phyloP scores from a whole-genome alignment of 2,888 invertebrate genomes.

The Amphipyra berbera region DNA sequence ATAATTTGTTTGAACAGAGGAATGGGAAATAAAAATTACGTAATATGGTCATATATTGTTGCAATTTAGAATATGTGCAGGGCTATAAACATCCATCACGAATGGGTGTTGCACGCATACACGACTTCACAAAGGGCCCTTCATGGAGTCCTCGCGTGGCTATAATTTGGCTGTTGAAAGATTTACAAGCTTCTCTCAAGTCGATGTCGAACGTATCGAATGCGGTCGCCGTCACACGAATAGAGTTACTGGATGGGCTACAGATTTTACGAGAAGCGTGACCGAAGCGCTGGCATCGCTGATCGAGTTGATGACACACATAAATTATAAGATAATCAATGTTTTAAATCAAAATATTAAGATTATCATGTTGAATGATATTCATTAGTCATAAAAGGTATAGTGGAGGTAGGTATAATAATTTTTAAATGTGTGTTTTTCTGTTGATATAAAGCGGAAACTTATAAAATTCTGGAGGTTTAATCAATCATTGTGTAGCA shows the following conservation, averaged over 20 bases:
- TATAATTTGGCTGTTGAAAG: conserved; percentile 82
- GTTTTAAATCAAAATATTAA: conserved; percentile 38
- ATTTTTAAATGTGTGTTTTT: not conserved
- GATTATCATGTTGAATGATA: conserved; percentile 27
- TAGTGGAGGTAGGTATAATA: conserved; percentile 12
- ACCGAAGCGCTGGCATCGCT: conserved; percentile 45
- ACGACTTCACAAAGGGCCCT: conserved; percentile 65
- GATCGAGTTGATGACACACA: conserved; percentile 41
- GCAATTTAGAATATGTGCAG: conserved; percentile 37
- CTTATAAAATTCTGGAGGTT: conserved; percentile 5
- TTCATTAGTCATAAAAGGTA: conserved; percentile 23
- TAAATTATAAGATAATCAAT: conserved; percentile 39
- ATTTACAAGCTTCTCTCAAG: conserved; percentile 76
- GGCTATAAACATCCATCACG: conserved; percentile 57
- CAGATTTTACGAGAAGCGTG: conserved; percentile 62
- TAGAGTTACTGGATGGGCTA: conserved; percentile 62
- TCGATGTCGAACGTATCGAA: conserved; percentile 60
- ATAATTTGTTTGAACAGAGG: conserved; percentile 2
- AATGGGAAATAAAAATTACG: conserved; percentile 6
- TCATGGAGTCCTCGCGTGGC: conserved; percentile 68
- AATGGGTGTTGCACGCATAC: conserved; percentile 64
- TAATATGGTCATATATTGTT: conserved; percentile 11
- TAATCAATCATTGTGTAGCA: not conserved
- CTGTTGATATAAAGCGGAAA: conserved; percentile 10
- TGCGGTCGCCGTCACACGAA: conserved; percentile 54